These are phyloP conservation scores for Meta bourneti DNA, from an alignment of 2,888 invertebrate genomes.

Conservation along the genomic window DNA sequence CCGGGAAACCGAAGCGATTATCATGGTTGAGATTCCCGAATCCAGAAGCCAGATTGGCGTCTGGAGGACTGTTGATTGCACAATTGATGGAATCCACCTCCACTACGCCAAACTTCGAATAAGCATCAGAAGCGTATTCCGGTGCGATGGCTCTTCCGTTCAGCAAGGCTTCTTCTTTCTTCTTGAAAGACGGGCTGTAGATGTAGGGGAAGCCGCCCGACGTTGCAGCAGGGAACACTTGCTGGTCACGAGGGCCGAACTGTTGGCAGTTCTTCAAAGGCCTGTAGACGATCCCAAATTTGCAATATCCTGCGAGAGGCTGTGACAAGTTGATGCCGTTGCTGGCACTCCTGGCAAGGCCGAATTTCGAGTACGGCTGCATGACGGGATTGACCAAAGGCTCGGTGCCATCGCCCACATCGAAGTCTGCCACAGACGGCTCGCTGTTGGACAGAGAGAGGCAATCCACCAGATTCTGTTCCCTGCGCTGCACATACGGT, in stretches of 20 bases:
- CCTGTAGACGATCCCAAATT: neutral
- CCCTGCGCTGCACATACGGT: neutral
- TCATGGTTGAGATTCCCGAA: too few species aligned
- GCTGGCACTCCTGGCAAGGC: slow-evolving; percentile 38
- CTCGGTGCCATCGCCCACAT: slow-evolving; percentile 12
- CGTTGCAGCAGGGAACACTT: neutral
- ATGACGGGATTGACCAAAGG: neutral
- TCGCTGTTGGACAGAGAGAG: slow-evolving; percentile 48
- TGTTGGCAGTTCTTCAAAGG: neutral
- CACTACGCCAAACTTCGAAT: too few species aligned
- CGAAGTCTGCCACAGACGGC: slow-evolving; percentile 55
- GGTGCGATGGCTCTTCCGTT: too few species aligned
- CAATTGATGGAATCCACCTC: too few species aligned
- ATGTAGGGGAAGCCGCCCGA: neutral
- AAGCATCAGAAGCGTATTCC: too few species aligned
- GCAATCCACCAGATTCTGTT: slow-evolving; percentile 22
- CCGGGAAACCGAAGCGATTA: too few species aligned
- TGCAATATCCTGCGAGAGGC: neutral
- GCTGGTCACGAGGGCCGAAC: neutral
- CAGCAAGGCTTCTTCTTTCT: too few species aligned
- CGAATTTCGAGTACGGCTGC: slow-evolving; percentile 50
- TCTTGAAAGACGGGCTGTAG: too few species aligned
- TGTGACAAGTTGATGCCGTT: slow-evolving; percentile 31
- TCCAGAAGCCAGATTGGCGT: too few species aligned
- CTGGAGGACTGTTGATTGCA: too few species aligned